Base-by-base conservation (phyloP, 1,140 invertebrate species). In the Wiebesia pumilae region DNA sequence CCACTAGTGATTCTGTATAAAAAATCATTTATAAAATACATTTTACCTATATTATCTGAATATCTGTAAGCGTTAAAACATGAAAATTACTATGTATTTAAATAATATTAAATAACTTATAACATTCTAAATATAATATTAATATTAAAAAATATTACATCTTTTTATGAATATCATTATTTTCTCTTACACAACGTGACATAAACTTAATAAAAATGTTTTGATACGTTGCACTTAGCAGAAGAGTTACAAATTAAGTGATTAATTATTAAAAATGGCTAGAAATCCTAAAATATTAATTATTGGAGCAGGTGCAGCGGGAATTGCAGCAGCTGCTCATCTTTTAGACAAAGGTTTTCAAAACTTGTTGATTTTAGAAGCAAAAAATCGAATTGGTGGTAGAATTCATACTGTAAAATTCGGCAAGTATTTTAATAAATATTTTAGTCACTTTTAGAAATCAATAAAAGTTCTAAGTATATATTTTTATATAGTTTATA, bases 281-380 rank as follows among this genome's bases (percentile, higher is more conserved):
- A 21, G 6, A 69, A 62, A 90, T 62, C 43, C 87, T 27, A 92
- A 91, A 89, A 91, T 95, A 30, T 90, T 96, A 79, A 95, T 96
- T 43, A 89, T 96, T 19, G 96, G 96, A 27, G 93, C 95, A 62
- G 96, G 96, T 0, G 91, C 95, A 1, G 91, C 95, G 4, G 96
- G 96, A 7, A 93, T 95, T 27, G 93, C 95, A n/a, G 95, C 95
- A 2, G 95, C 95, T 0, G 90, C 91, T 30, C 93, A 90, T 10
- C 90, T 96, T 12, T 88, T 94, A 7, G 90, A 94, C 89, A 92
- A 92, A 75, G 95, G 95, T 21, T 89, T 94, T 38, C 84, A 90
- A 19, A 93, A 95, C 88, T 47, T 96, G 84, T 90, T 94, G 67
- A 94, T 95, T 58, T 88, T 96, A 0, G 96, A 96, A 91, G 96